Evolutionary conservation across 2,888 invertebrate genomes (phyloP).

Genomic region (Drosophila subsilvestris): DNA sequence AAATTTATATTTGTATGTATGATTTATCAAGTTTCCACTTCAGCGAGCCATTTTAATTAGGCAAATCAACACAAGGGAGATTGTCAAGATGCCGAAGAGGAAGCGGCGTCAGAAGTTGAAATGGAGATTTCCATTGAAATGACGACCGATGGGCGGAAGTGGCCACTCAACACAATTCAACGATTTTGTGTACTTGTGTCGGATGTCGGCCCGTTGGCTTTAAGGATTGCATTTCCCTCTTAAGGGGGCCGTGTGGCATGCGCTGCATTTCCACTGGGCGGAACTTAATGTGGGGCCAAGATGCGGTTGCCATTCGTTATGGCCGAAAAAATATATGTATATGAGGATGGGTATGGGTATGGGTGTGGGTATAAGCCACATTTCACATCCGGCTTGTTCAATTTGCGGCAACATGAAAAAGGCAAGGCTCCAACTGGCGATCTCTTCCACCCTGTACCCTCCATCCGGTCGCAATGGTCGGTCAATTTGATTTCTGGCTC

Average conservation of each 20-base stretch:
- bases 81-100: neutral
- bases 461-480: neutral
- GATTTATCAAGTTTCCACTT: conserved; percentile 34
- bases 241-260: neutral
- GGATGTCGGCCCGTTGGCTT: conserved; percentile 1
- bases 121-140: conserved; percentile 29
- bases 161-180: conserved; percentile 25
- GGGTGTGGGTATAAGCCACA: neutral
- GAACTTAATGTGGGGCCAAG: conserved; percentile 13
- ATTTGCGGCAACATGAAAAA: conserved; percentile 67
- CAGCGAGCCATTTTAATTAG: conserved; percentile 40
- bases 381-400: conserved; percentile 53
- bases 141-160: conserved; percentile 21
- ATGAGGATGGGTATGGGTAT: neutral
- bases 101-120: conserved; percentile 3
- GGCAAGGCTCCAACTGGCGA: conserved; percentile 38
- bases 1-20: neutral
- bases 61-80: conserved; percentile 33
- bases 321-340: neutral
- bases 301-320: conserved; percentile 10
- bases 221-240: neutral
- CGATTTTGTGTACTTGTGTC: neutral
- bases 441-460: neutral
- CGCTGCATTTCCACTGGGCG: neutral
- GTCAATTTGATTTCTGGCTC: conserved; percentile 33